Base-by-base conservation (phyloP, 2,888 invertebrate genomes). In the Druceiella hillmani region DNA sequence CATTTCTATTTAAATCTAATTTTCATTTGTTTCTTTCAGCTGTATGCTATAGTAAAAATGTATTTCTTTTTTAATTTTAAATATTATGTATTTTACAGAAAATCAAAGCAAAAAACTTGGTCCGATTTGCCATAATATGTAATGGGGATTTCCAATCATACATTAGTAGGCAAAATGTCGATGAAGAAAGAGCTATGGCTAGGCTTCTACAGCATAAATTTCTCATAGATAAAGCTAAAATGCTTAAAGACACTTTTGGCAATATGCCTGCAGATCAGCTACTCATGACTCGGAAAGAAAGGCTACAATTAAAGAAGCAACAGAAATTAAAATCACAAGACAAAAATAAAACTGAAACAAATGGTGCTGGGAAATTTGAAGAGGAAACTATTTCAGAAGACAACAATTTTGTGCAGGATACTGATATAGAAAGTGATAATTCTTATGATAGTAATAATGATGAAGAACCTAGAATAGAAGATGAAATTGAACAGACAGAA, bases 271-370 rank as follows among this genome's bases (percentile, higher is more conserved):
- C 69, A 12, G 53, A 66, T 45, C 69, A 70, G 33, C 51, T 70
- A 5, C 56, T 69, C 2, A 66, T 70, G 68, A 68, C 70, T 2
- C 51, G 70, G 36, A 49, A 61, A 46, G 70, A 70, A 52, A 60
- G 68, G 41, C 46, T 50, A 40, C 66, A 67, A 38, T 42, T 64
- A 2, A 67, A 68, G 39, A 65, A 67, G 37, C 68, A 71, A 50
- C 62, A 57, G 10, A 60, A 51, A 47, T 62, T 64, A 59, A 62
- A 41, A 55, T 62, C 36, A 63, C 63, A 44, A n/a, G 24, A 33
- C 30, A 36, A 24, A 14, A n/a, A 17, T 13, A 36, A 31, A 15
- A 58, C 61, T 42, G 61, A 61, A 43, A 60, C 55, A 44, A 58
- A 59, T 44, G 52, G 38, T 11, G 24, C 34, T 26, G 28, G 33